A percentile compares a stretch with the other conserved stretches of the same genome.
Conservation (phyloP, 2,113 vertebrate genomes). For the Mus musculus region GRCm39 chr9:5691501-5692000, state of each 20-base stretch:
- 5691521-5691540: not conserved
- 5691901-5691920: not conserved
- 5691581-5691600: not conserved
- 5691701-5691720: not conserved
- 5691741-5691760: not conserved
- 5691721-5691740: not conserved
- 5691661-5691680: not conserved
- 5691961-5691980: not conserved
- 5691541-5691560: not conserved
- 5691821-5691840: not conserved
- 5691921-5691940: accelerated
- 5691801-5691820: not conserved
- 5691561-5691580: not conserved
- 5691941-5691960: not conserved
- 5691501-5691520: not conserved
- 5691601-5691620: not conserved
- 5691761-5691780: not conserved
- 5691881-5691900: not conserved
- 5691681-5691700: not conserved
- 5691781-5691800: not conserved
- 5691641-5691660: not conserved
- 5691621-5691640: not conserved
- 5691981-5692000: accelerated
- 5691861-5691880: not conserved
- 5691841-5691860: not conserved